Evolutionary conservation across 2,797 vertebrate species (phyloP).

Genomic region (Anolis apletophallus): DNA sequence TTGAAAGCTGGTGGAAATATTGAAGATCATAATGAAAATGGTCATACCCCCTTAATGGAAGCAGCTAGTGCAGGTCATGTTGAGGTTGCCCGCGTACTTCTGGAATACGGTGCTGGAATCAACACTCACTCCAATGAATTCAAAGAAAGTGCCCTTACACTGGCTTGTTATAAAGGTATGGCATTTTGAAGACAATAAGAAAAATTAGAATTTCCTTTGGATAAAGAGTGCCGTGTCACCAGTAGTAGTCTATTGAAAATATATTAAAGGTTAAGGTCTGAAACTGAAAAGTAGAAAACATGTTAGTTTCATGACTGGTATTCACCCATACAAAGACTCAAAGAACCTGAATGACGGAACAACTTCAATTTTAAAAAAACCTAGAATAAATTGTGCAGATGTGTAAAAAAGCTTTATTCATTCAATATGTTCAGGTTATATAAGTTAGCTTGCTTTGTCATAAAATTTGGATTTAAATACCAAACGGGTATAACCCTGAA

Average conservation of each 20-base stretch:
- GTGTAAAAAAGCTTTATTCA: neutral
- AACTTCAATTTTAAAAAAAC: neutral
- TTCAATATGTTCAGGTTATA: neutral
- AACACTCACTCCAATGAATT: constrained; percentile 99
- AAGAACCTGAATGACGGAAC: neutral
- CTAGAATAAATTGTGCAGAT: neutral
- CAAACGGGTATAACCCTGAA: no score
- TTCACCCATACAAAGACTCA: neutral
- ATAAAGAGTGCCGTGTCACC: constrained; percentile 26
- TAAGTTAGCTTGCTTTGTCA: neutral
- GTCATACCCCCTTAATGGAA: constrained; percentile 98
- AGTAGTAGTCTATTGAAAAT: constrained; percentile 33
- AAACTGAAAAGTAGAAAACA: neutral
- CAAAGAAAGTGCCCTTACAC: constrained; percentile 98
- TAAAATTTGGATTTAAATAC: neutral
- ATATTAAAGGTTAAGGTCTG: neutral
- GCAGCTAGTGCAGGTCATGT: constrained; percentile 98
- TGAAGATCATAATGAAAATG: constrained; percentile 99
- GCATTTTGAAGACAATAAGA: neutral
- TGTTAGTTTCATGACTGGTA: no score
- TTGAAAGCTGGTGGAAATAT: constrained; percentile 98
- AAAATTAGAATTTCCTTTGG: constrained; percentile 7
- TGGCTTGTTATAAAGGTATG: constrained; percentile 98
- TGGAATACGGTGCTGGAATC: constrained; percentile 98
- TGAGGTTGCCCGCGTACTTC: constrained; percentile 94